Base-by-base conservation (phyloP, 92 coral and sea anemone genomes). In the Galaxea fascicularis region DNA sequence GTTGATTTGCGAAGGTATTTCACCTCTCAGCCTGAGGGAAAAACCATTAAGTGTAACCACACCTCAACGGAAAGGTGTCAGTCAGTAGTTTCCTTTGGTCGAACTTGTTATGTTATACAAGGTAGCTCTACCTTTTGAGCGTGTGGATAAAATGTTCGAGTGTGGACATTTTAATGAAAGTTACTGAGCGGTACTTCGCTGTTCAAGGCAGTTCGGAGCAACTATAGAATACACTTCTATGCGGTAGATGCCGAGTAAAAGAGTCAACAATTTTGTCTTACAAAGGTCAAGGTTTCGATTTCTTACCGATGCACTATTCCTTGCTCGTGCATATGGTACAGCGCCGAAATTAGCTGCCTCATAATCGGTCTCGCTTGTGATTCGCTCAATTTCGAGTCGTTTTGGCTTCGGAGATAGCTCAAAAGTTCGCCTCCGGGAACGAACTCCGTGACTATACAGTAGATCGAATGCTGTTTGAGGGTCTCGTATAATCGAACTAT, bases 341-440 rank as follows among this genome's bases (percentile, higher is more conserved):
- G 72, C 41, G 95, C 99, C 17, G 99, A 96, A 54, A 95, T 95
- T 22, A 96, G 88, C 60, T 96, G 99, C 71, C 98, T 85, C 71
- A 96, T 89, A 68, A 94, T 89, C 46, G 93, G 93, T 58, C 96
- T 88, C 60, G 99, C 97, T 60, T 96, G 98, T 62, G 92, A 86
- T 91, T 96, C 99, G 80, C 89, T 86, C 81, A 96, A 86, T 80
- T 92, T 80, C 17, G 92, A 95, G 59, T 93, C 97, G 67, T 79
- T 86, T 57, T 93, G 98, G 39, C 88, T 58, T 79, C 97, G 94
- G 10, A 96, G 83, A 47, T 87, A 73, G 47, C 77, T 79, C 60
- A 96, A 84, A 8, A 96, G 88, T 65, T 96, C 99, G 26, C 99
- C 99, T 29, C 99, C 99, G 26, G 93, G 92, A n/a, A 96, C 97